Evolutionary conservation across 2,888 invertebrate species (phyloP).

Genomic region (Agrotis exclamationis): DNA sequence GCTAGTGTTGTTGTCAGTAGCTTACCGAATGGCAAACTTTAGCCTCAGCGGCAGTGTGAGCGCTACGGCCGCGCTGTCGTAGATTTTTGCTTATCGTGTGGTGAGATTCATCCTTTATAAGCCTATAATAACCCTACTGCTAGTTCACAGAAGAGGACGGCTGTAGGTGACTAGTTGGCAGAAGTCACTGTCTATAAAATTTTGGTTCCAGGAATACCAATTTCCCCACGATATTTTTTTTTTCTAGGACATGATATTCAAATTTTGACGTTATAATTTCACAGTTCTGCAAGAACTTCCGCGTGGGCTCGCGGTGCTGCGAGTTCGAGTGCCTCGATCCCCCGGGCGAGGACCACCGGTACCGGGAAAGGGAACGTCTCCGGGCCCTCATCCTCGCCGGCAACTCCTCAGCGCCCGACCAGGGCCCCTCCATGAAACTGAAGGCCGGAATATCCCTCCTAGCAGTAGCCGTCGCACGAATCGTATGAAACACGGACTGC

Average conservation of each 20-base stretch:
- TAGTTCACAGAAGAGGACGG: no score
- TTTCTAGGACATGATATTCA: neutral
- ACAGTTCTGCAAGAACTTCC: constrained; percentile 96
- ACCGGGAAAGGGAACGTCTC: constrained; percentile 91
- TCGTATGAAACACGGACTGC: constrained; percentile 78
- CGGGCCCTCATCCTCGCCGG: constrained; percentile 92
- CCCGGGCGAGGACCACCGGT: constrained; percentile 92
- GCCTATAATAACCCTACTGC: no score
- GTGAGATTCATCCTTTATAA: no score
- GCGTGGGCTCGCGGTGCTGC: constrained; percentile 96
- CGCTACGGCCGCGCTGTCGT: no score
- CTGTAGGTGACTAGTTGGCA: no score
- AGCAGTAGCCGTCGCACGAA: constrained; percentile 83
- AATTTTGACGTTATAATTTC: constrained; percentile 43
- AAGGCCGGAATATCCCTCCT: constrained; percentile 83
- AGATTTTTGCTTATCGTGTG: no score
- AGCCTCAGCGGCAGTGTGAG: no score
- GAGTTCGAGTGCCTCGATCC: constrained; percentile 97
- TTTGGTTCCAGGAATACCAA: no score
- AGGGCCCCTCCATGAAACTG: constrained; percentile 75
- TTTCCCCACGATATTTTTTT: no score
- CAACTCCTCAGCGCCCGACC: constrained; percentile 87
- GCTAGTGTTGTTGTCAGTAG: no score
- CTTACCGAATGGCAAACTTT: no score
- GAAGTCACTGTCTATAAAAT: no score